These are phyloP conservation scores for Pelmatolapia mariae DNA, from an alignment of 2,113 vertebrate species.

Conservation along the genomic window DNA sequence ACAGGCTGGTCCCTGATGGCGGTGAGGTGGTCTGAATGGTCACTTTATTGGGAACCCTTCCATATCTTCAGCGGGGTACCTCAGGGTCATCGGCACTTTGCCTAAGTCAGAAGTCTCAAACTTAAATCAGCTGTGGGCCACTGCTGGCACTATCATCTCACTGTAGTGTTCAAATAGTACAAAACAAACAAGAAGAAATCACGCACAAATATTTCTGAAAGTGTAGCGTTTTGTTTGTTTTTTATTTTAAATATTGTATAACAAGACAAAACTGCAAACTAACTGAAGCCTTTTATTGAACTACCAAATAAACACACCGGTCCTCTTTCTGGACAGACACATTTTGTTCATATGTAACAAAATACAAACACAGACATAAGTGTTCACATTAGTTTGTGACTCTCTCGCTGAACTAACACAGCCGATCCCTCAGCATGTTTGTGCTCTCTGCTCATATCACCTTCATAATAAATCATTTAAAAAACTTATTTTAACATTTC, in stretches of 20 bases:
- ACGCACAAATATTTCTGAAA: neutral
- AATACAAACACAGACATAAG: accelerated
- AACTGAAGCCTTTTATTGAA: neutral
- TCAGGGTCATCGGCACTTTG: neutral
- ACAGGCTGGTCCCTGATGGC: neutral
- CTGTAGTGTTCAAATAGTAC: neutral
- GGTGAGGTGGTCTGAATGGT: neutral
- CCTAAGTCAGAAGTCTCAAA: neutral
- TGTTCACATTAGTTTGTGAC: neutral
- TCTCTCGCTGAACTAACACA: neutral
- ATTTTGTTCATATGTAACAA: neutral
- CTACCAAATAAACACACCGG: neutral
- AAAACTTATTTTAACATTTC: neutral
- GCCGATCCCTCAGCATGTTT: neutral
- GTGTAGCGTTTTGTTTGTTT: neutral
- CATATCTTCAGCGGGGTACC: neutral
- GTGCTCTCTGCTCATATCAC: neutral
- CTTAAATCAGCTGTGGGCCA: no score
- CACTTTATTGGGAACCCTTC: neutral
- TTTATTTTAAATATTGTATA: neutral
- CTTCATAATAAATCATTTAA: neutral
- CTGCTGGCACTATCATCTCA: neutral
- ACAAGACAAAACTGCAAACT: neutral
- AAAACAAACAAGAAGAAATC: neutral
- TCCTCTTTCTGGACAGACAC: neutral